phyloP scores from a whole-genome alignment of 2,888 invertebrate species.

The Nasonovia ribisnigri region DNA sequence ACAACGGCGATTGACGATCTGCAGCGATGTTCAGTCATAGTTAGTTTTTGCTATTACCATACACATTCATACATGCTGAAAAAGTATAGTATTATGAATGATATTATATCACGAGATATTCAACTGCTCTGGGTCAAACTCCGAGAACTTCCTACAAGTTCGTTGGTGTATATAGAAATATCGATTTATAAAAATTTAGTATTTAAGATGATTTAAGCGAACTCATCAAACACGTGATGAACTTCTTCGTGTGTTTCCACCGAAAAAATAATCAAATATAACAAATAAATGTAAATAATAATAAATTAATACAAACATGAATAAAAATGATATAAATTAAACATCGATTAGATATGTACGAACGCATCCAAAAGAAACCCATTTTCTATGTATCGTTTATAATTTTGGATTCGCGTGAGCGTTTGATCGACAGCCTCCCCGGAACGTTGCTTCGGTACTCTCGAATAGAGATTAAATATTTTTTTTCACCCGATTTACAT shows the following conservation, averaged over 20 bases:
- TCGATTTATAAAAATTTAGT: not conserved
- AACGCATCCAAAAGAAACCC: not conserved
- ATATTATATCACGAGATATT: not conserved
- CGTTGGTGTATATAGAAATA: not conserved
- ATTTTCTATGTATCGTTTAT: not conserved
- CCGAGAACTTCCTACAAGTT: not conserved
- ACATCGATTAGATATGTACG: not conserved
- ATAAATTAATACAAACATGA: no score
- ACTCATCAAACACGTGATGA: not conserved
- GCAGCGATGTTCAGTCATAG: not conserved
- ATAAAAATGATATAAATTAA: not conserved
- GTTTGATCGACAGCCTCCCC: not conserved
- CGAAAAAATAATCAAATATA: no score
- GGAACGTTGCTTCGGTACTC: not conserved
- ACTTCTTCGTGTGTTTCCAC: not conserved
- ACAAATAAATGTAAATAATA: no score
- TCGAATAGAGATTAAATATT: conserved; percentile 18
- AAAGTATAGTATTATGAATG: not conserved
- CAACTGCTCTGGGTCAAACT: no score
- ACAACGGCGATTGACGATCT: not conserved
- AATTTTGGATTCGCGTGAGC: not conserved
- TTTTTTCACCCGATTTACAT: conserved; percentile 47
- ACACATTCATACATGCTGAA: not conserved
- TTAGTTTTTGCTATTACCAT: not conserved
- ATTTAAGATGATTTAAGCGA: not conserved